Evolutionary conservation across 23 tunicate species (phyloP).

Genomic region (Trididemnum nubilum): DNA sequence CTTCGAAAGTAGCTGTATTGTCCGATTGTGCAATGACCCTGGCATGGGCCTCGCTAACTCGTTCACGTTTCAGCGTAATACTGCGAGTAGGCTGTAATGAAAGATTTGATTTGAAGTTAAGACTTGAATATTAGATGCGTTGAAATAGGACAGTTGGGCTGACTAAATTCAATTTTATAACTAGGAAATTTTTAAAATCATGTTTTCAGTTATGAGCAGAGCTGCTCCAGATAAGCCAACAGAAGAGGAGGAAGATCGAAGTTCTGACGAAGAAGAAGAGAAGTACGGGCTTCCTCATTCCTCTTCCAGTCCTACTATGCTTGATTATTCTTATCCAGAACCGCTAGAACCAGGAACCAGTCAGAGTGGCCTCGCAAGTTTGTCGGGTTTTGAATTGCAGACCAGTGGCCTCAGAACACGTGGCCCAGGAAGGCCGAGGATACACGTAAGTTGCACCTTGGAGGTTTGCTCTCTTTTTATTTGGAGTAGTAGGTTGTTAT

Average conservation of each 20-base stretch:
- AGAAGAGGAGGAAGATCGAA: slow-evolving; percentile 8
- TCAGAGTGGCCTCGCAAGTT: not conserved
- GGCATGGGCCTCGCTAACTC: not conserved
- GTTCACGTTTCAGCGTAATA: not conserved
- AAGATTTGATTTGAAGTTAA: no score
- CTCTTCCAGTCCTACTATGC: not conserved
- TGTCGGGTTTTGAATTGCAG: not conserved
- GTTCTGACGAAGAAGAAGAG: slow-evolving; percentile 44
- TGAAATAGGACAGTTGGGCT: no score
- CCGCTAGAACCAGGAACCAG: slow-evolving; percentile 38
- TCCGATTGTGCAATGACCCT: not conserved
- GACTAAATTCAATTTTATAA: no score
- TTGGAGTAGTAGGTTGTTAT: no score
- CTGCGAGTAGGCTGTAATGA: not conserved
- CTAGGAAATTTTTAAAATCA: no score
- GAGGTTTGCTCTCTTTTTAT: no score
- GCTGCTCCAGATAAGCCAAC: slow-evolving; percentile 24
- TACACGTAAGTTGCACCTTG: slow-evolving; percentile 71
- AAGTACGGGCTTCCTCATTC: slow-evolving; percentile 10
- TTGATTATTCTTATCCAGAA: slow-evolving; percentile 4
- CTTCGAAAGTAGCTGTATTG: not conserved
- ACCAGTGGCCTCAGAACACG: slow-evolving; percentile 34
- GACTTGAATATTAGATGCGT: no score
- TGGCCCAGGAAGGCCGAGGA: slow-evolving; percentile 87
- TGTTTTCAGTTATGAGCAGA: slow-evolving; percentile 47